Evolutionary conservation across 1,140 invertebrate genomes (phyloP), one percentile per base, ranked within the genome.

Genomic region (Microplitis mediator): DNA sequence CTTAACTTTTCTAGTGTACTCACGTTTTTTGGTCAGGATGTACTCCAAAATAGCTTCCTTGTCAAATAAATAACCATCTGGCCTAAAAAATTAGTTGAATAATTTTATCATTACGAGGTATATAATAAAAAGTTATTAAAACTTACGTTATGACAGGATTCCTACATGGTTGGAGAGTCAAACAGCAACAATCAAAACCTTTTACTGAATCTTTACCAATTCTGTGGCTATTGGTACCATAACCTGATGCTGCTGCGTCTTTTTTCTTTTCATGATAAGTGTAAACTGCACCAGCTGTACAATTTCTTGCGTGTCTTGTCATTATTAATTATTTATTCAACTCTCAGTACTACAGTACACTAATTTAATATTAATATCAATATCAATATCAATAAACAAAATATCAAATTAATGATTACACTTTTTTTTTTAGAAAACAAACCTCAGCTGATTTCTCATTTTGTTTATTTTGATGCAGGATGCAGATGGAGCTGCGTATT

Each of bases 261-360:
- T 97, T 98, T 82, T 97, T 95, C 83, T 98, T 97, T 83, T 99
- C 98, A 82, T 98, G 95, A 82, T 99, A 99, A 0, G 97, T 98
- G 82, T 99, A 99, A 39, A 99, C 97, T 23, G 97, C 96, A 68
- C 97, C 96, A 13, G 98, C 98, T 2, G 98, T 99, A 80, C 96
- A 97, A 88, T 99, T 99, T 84, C 95, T 93, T 4, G 96, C 97
- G 82, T 99, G 98, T 70, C 98, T 88, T 0, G 95, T 98, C 96
- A 97, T 98, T 80, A 72, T 87, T 75, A 11, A 61, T 6, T 11
- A 23, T 51, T 69, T n/a, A 50, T 72, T 32, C 11, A 51, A 32
- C 1, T 52, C 63, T 70, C 6, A 34, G 6, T 50, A 34, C 32
- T 9, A 66, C 2, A 45, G 11, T 45, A 45, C 3, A 45, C 39